phyloP scores from a whole-genome alignment of 2,888 invertebrate species.

The Mesoligia furuncula region DNA sequence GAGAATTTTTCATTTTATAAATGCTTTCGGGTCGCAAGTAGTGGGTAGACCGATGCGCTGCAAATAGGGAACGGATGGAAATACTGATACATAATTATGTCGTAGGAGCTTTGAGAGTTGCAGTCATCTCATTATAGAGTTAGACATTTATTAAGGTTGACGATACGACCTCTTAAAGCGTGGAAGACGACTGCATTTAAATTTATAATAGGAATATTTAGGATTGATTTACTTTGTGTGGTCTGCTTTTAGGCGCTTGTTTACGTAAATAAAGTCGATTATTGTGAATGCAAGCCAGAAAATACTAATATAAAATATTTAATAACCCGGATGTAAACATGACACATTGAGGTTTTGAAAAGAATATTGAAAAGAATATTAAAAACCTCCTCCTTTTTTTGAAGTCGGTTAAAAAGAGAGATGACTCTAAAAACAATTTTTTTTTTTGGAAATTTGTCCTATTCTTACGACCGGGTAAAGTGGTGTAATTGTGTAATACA shows the following conservation, averaged over 20 bases:
- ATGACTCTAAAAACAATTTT: neutral
- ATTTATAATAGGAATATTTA: neutral
- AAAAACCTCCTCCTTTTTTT: too few relatives aligned
- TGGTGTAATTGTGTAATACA: neutral
- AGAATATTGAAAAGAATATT: too few relatives aligned
- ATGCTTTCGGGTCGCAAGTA: constrained; percentile 44
- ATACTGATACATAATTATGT: constrained; percentile 63
- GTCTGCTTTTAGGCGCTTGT: neutral
- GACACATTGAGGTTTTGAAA: neutral
- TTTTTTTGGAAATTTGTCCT: neutral
- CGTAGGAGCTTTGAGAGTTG: constrained; percentile 52
- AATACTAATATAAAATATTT: neutral
- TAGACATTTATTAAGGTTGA: constrained; percentile 23
- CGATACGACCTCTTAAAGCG: constrained; percentile 20
- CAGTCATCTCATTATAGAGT: constrained; percentile 60
- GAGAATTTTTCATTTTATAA: constrained; percentile 54
- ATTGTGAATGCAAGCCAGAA: neutral
- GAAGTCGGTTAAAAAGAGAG: too few relatives aligned
- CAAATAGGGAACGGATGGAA: constrained; percentile 43
- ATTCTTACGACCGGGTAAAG: neutral
- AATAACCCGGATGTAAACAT: too few relatives aligned
- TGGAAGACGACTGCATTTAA: neutral
- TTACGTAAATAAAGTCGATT: neutral
- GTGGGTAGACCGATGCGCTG: constrained; percentile 29
- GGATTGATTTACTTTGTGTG: neutral